Evolutionary conservation across 2,888 invertebrate species (phyloP).

Genomic region (Lepidonotus clava): DNA sequence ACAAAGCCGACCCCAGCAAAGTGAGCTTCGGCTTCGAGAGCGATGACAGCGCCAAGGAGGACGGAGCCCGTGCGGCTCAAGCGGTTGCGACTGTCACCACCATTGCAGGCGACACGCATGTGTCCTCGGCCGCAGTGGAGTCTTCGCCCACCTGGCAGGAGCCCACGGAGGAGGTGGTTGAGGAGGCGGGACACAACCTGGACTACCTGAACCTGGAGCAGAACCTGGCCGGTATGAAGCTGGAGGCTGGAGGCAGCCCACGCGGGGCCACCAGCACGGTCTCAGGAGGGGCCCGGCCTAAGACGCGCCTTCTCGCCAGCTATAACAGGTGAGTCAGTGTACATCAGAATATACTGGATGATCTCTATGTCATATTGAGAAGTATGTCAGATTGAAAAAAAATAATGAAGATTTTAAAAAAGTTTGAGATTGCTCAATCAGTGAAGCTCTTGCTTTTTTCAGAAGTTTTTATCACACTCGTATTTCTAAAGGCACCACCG

Average conservation of each 20-base stretch:
- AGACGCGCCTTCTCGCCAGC: constrained; percentile 63
- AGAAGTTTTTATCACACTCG: no score
- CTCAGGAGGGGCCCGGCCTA: constrained; percentile 74
- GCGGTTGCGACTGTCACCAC: constrained; percentile 32
- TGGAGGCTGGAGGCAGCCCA: constrained; percentile 24
- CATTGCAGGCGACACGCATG: constrained; percentile 46
- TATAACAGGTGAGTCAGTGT: constrained; percentile 22
- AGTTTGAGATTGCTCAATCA: no score
- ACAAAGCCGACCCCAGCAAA: constrained; percentile 28
- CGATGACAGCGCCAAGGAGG: constrained; percentile 54
- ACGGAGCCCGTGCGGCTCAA: constrained; percentile 7
- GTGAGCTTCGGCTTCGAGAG: constrained; percentile 52
- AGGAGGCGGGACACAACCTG: constrained; percentile 59
- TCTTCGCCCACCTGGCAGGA: constrained; percentile 43
- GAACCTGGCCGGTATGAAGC: constrained; percentile 56
- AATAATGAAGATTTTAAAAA: no score
- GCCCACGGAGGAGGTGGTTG: background rate
- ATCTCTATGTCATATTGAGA: no score
- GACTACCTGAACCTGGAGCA: constrained; percentile 67
- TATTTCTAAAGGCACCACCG: no score
- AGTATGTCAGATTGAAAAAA: no score
- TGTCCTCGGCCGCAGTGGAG: constrained; percentile 36
- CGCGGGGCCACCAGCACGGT: background rate
- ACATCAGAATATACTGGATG: no score
- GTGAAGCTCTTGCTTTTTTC: no score